A percentile compares a stretch with the other conserved stretches of the same genome.
These are phyloP conservation scores for Agrotis ipsilon DNA, from an alignment of 2,888 invertebrate genomes.

Conservation along the genomic window DNA sequence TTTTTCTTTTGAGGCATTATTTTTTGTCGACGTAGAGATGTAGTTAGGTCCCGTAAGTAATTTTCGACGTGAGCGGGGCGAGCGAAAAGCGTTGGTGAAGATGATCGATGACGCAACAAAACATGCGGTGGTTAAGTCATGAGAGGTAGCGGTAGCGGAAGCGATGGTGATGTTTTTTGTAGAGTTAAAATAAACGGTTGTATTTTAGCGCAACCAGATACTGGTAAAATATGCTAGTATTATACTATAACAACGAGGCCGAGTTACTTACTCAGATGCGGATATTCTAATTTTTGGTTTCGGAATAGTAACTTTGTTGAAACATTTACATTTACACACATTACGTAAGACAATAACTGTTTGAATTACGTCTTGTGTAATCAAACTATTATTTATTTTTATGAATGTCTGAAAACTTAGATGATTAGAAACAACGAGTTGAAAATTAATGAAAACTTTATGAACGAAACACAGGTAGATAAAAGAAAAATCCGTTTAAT, in stretches of 20 bases:
- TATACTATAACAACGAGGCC: no score
- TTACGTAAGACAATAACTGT: no score
- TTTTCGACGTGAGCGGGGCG: slow-evolving; percentile 80
- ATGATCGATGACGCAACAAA: slow-evolving; percentile 87
- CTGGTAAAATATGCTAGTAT: no score
- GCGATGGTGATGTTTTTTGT: neutral
- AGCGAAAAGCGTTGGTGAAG: slow-evolving; percentile 77
- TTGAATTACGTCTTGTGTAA: no score
- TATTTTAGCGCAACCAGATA: no score
- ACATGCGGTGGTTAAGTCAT: slow-evolving; percentile 62
- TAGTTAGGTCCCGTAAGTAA: slow-evolving; percentile 84
- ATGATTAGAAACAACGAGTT: neutral
- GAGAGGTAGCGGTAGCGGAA: slow-evolving; percentile 51
- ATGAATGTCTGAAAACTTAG: neutral
- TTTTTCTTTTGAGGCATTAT: slow-evolving; percentile 61
- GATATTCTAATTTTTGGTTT: no score
- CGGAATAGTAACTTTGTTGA: no score
- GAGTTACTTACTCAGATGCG: no score
- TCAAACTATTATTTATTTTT: neutral
- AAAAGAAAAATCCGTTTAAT: neutral
- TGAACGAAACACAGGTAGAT: no score
- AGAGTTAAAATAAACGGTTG: neutral
- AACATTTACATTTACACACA: no score
- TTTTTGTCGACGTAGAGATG: slow-evolving; percentile 72
- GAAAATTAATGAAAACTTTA: neutral